These are phyloP conservation scores for Gandaritis pyraliata DNA, from an alignment of 2,888 invertebrate species.

Conservation along the genomic window DNA sequence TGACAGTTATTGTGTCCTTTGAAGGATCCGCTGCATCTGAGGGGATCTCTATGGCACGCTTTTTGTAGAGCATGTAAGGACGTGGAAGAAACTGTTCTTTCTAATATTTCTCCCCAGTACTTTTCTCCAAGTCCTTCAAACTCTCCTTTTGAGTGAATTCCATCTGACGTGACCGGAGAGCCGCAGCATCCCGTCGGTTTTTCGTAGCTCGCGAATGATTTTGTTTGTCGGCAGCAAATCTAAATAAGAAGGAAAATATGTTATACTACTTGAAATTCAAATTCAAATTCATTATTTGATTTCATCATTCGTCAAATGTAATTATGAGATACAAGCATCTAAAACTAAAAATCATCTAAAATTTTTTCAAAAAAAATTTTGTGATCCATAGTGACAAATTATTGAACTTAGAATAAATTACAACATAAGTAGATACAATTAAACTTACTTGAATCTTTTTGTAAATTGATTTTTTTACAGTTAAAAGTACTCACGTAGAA, in stretches of 20 bases:
- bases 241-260: constrained; percentile 43
- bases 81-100: constrained; percentile 90
- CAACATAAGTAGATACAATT: too few relatives aligned
- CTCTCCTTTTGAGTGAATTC: constrained; percentile 82
- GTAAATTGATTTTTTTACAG: background rate
- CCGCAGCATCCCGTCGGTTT: constrained; percentile 79
- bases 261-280: background rate
- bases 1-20: constrained; percentile 66
- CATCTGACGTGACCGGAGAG: constrained; percentile 77
- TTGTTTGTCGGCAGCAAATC: constrained; percentile 76
- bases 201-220: constrained; percentile 71
- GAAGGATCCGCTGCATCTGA: constrained; percentile 76
- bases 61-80: constrained; percentile 89
- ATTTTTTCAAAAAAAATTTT: too few relatives aligned
- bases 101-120: constrained; percentile 91
- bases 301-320: too few relatives aligned
- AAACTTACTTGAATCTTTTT: background rate
- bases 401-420: too few relatives aligned
- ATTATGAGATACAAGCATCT: too few relatives aligned
- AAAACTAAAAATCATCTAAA: too few relatives aligned
- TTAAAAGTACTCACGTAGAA: constrained; percentile 86
- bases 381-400: too few relatives aligned
- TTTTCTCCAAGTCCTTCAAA: constrained; percentile 88
- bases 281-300: too few relatives aligned
- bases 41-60: constrained; percentile 74